A percentile compares a stretch with the other conserved stretches of the same genome.
Conservation (phyloP, 2,888 invertebrate genomes). For the Agrypnus murinus region DNA sequence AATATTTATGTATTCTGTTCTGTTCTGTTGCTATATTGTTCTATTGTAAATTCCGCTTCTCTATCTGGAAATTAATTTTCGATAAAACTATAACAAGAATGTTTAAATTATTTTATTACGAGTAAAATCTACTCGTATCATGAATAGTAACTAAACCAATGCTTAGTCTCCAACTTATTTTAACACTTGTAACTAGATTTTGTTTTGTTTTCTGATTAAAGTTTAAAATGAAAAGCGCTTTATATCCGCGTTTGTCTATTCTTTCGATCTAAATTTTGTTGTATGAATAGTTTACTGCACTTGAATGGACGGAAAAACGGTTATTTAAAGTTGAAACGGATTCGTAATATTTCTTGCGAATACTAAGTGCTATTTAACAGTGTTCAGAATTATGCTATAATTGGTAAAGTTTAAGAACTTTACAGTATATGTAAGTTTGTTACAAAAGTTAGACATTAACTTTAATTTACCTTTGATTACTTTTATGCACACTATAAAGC, state of each 20-base stretch:
- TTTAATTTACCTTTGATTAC: constrained; percentile 33
- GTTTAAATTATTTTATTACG: no score
- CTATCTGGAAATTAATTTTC: no score
- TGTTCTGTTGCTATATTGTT: no score
- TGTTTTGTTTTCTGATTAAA: neutral
- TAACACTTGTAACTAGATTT: neutral
- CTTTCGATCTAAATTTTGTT: constrained; percentile 4
- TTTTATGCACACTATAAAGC: constrained; percentile 30
- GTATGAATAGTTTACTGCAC: neutral
- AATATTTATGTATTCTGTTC: no score
- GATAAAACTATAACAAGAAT: no score
- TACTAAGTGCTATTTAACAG: constrained; percentile 11
- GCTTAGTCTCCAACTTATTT: neutral
- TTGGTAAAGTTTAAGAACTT: constrained; percentile 32
- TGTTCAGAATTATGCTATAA: constrained; percentile 16
- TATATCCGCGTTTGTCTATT: neutral
- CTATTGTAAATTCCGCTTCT: no score
- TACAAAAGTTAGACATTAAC: constrained; percentile 26
- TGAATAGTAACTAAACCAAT: neutral
- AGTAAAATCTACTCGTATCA: no score
- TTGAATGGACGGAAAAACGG: neutral
- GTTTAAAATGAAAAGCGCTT: neutral
- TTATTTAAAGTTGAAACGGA: neutral
- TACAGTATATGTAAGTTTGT: constrained; percentile 25
- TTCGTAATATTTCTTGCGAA: neutral